Evolutionary conservation across 2,113 vertebrate genomes (phyloP), one percentile per base, ranked within the genome.

Genomic region (Nesoenas mayeri): DNA sequence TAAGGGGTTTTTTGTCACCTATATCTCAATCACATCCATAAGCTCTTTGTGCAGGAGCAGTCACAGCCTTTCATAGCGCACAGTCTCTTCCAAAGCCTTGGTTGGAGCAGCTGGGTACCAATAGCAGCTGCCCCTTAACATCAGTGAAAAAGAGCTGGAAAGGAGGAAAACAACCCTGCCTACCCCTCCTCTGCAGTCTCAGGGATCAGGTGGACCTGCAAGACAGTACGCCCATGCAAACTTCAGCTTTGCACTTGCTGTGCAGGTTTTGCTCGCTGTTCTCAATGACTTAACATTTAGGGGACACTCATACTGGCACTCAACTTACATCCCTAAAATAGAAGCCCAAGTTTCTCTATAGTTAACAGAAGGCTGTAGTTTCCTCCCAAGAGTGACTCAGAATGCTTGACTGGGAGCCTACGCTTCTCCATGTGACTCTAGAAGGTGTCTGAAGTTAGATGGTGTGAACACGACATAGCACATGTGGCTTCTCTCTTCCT

Each of bases 221-320:
- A 78, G 71, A 42, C 9, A 10, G n/a, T 25, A 80, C 12, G 26
- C 24, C 14, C 28, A 11, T 1, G n/a, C 51, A 70, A 88, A 57
- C 40, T 47, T 61, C 79, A 91, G 67, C 66, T 91, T 47, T 56
- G 56, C 44, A 58, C 69, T 72, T 34, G 38, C 93, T 64, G 40
- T 5, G 6, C 42, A 91, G 69, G 57, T 79, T 67, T 74, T 91
- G 66, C 89, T 88, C 70, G 5, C 53, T 40, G 4, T 67, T 80
- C 69, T 88, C 40, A 72, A 34, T 2, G 15, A 60, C 42, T 50
- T 8, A 29, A 26, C 72, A 38, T 7, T 60, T 51, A 31, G 20
- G 32, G 54, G 11, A 81, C 15, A 10, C 51, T 74, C 56, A 82
- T 29, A n/a, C 38, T 38, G 24, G 47, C 70, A 64, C 38, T 32